These are phyloP conservation scores for Perccottus glenii DNA, from an alignment of 2,113 vertebrate species.

Conservation along the genomic window DNA sequence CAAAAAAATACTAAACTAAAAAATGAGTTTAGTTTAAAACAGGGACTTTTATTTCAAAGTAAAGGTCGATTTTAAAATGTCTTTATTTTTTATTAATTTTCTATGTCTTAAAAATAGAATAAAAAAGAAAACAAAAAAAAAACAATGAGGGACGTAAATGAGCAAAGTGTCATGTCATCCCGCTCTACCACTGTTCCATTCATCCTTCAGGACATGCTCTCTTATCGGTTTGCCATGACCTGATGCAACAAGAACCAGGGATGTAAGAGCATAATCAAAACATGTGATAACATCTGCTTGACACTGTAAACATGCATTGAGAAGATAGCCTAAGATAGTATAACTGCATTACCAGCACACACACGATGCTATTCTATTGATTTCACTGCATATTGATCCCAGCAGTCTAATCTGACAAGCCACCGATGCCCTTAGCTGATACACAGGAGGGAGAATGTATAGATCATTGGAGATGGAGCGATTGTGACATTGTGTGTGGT, in stretches of 20 bases:
- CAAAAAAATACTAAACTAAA: too few relatives aligned
- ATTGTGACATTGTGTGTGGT: constrained; percentile 9
- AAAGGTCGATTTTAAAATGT: not conserved
- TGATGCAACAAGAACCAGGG: constrained; percentile 38
- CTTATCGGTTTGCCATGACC: constrained; percentile 29
- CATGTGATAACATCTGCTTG: constrained; percentile 55
- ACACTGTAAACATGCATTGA: constrained; percentile 47
- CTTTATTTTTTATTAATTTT: not conserved
- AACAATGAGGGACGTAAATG: not conserved
- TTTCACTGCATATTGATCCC: constrained; percentile 72
- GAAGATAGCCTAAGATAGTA: constrained; percentile 49
- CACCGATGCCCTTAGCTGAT: constrained; percentile 72
- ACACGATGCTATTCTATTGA: constrained; percentile 21
- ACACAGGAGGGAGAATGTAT: constrained; percentile 48
- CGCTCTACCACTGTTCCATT: constrained; percentile 15
- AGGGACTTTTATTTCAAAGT: not conserved
- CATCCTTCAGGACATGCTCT: constrained; percentile 21
- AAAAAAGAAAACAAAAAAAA: not conserved
- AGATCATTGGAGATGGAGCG: constrained; percentile 34
- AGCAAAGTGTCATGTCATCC: constrained; percentile 11
- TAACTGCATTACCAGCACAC: constrained; percentile 10
- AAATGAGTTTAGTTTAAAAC: too few relatives aligned
- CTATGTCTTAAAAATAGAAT: not conserved
- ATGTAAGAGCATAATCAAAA: constrained; percentile 59
- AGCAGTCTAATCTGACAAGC: constrained; percentile 66